phyloP scores from a whole-genome alignment of 2,113 vertebrate species.

The Chascanopsetta lugubris region DNA sequence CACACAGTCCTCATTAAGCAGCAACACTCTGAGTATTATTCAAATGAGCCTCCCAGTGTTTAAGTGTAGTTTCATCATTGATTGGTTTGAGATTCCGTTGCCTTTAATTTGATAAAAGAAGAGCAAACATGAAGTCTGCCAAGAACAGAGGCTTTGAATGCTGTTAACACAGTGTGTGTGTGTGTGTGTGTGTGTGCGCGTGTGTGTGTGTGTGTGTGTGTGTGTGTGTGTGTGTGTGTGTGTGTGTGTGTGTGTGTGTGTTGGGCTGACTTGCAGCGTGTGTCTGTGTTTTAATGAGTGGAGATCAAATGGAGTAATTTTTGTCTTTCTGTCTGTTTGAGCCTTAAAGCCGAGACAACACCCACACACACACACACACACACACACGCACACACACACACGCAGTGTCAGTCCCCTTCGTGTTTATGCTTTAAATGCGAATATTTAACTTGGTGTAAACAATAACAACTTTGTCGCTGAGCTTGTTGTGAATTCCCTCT shows the following conservation, averaged over 20 bases:
- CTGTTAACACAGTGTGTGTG: constrained; percentile 23
- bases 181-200: constrained; percentile 29
- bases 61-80: constrained; percentile 53
- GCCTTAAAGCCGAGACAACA: neutral
- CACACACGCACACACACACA: neutral
- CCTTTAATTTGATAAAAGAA: constrained; percentile 59
- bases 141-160: constrained; percentile 49
- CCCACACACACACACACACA: neutral
- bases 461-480: neutral
- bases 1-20: constrained; percentile 42
- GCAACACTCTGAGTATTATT: constrained; percentile 42
- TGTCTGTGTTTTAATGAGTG: constrained; percentile 31
- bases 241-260: constrained; percentile 3
- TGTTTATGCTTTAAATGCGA: neutral
- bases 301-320: constrained; percentile 45
- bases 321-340: constrained; percentile 22
- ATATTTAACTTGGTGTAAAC: neutral
- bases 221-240: neutral
- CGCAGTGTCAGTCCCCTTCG: neutral
- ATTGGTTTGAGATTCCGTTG: constrained; percentile 54
- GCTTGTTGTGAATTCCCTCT: too few relatives aligned
- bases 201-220: constrained; percentile 21
- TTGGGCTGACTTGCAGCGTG: constrained; percentile 29
- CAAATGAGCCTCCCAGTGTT: constrained; percentile 46
- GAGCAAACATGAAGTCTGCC: constrained; percentile 35